A percentile compares a stretch with the other conserved stretches of the same genome.
These are phyloP conservation scores for Leptopilina drosophilae DNA, from an alignment of 2,888 invertebrate species.

Conservation along the genomic window DNA sequence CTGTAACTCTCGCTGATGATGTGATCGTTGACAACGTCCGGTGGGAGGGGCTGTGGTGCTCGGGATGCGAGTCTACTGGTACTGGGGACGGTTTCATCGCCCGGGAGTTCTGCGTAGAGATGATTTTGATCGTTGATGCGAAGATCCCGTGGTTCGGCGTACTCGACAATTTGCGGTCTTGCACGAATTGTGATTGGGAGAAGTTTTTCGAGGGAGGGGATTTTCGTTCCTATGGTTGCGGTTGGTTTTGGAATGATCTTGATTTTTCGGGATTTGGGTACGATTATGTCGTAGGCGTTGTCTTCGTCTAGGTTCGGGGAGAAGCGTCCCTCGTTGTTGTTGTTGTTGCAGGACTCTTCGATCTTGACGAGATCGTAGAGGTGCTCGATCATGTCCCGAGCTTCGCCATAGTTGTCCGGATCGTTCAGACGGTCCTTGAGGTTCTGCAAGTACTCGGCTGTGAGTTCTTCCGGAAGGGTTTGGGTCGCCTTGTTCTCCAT, in stretches of 20 bases:
- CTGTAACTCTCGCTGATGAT: slow-evolving; percentile 56
- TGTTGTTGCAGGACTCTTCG: slow-evolving; percentile 82
- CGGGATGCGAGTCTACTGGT: slow-evolving; percentile 71
- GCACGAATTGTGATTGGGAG: slow-evolving; percentile 76
- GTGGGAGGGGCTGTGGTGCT: slow-evolving; percentile 70
- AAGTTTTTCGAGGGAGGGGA: slow-evolving; percentile 81
- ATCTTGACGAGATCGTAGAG: slow-evolving; percentile 86
- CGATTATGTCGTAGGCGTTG: slow-evolving; percentile 83
- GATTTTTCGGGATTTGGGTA: slow-evolving; percentile 72
- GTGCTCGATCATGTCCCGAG: slow-evolving; percentile 87
- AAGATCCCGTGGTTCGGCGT: slow-evolving; percentile 77
- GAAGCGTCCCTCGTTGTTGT: slow-evolving; percentile 74
- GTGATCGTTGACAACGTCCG: slow-evolving; percentile 69
- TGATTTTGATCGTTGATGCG: slow-evolving; percentile 76
- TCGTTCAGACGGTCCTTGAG: slow-evolving; percentile 84
- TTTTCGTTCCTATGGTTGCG: slow-evolving; percentile 80
- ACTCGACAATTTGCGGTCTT: slow-evolving; percentile 76
- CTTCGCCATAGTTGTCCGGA: slow-evolving; percentile 85
- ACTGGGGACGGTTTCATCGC: slow-evolving; percentile 77
- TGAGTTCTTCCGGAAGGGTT: slow-evolving; percentile 86
- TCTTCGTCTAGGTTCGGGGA: slow-evolving; percentile 74
- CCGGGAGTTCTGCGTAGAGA: slow-evolving; percentile 82
- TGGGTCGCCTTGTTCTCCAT: slow-evolving; percentile 83
- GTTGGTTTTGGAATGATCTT: slow-evolving; percentile 76
- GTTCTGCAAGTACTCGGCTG: slow-evolving; percentile 84